These are phyloP conservation scores for Dermatemys mawii DNA, from an alignment of 2,113 vertebrate genomes.

Conservation along the genomic window DNA sequence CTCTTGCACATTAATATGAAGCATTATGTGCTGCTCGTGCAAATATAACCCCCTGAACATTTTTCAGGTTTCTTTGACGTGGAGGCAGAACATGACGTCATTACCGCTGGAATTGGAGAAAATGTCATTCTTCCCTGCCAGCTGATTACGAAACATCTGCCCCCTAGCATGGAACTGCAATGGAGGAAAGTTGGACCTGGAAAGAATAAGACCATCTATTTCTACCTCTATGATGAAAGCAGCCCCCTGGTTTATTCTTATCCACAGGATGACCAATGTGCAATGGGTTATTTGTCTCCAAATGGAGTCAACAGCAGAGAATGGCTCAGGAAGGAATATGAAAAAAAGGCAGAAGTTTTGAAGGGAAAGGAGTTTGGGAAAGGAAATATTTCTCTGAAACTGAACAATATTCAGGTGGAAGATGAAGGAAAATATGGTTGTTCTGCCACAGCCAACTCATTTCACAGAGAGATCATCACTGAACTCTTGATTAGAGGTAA, in stretches of 20 bases:
- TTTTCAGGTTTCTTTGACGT: not conserved
- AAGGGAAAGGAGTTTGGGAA: not conserved
- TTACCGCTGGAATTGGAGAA: not conserved
- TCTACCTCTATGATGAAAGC: not conserved
- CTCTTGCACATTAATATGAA: not conserved
- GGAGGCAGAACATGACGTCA: not conserved
- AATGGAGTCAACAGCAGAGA: not conserved
- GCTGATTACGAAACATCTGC: not conserved
- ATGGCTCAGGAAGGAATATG: not conserved
- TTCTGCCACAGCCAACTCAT: not conserved
- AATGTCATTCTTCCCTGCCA: not conserved
- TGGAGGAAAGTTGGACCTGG: not conserved
- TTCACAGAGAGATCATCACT: not conserved
- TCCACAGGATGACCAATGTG: not conserved
- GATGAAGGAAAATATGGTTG: not conserved
- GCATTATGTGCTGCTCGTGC: not conserved
- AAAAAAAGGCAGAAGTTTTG: not conserved
- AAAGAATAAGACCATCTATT: not conserved
- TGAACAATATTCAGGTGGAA: not conserved
- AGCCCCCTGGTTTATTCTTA: not conserved
- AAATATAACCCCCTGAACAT: not conserved
- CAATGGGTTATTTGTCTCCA: not conserved
- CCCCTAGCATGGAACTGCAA: not conserved
- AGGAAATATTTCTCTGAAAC: not conserved
- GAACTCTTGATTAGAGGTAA: not conserved